Conservation (phyloP, 2,113 vertebrate genomes). For the Ifrita kowaldi region DNA sequence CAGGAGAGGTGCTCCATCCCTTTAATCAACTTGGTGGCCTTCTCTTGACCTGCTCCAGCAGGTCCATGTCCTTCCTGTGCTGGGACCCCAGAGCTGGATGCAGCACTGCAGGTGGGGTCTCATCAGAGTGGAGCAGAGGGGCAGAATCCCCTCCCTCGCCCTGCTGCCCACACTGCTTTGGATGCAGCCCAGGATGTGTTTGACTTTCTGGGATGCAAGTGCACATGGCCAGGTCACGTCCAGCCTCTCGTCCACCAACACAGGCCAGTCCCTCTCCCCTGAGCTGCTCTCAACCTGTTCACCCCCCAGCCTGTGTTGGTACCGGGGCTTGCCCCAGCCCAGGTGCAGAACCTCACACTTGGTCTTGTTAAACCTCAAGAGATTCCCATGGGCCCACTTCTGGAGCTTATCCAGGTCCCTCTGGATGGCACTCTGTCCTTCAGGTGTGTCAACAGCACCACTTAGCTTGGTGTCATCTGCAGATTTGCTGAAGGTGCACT, state of each 20-base stretch:
- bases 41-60: neutral
- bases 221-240: neutral
- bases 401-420: neutral
- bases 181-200: neutral
- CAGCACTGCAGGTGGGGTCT: neutral
- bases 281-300: neutral
- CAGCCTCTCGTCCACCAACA: neutral
- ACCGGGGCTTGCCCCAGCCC: neutral
- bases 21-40: neutral
- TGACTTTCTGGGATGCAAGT: neutral
- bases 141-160: neutral
- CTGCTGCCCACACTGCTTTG: neutral
- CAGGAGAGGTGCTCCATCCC: neutral
- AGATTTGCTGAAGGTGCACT: neutral
- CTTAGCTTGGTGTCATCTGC: neutral
- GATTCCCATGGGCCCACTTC: neutral
- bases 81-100: neutral
- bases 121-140: neutral
- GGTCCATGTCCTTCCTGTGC: neutral
- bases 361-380: neutral
- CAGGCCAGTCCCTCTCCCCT: neutral
- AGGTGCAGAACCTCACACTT: neutral
- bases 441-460: neutral
- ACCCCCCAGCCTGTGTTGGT: neutral
- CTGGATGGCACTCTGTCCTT: neutral